A percentile compares a stretch with the other conserved stretches of the same genome.
phyloP scores from a whole-genome alignment of 1,140 invertebrate genomes.

The Saccostrea glomerata region DNA sequence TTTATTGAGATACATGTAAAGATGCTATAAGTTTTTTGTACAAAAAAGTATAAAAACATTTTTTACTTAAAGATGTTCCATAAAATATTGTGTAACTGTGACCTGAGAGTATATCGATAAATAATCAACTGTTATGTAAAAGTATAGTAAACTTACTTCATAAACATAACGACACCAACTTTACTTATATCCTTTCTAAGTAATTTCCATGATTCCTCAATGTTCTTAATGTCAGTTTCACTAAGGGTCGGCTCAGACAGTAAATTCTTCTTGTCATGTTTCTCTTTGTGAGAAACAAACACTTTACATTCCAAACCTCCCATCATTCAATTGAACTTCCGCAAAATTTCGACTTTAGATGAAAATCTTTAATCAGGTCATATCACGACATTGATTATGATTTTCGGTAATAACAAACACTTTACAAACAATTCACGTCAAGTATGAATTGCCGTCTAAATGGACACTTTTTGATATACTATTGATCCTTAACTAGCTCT shows the following conservation, averaged over 20 bases:
- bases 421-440: not conserved
- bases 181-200: constrained; percentile 24
- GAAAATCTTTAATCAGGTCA: not conserved
- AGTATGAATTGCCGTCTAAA: not conserved
- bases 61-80: too few species aligned
- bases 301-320: constrained; percentile 20
- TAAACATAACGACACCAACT: constrained; percentile 33
- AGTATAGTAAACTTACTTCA: constrained; percentile 31
- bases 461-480: constrained; percentile 12
- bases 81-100: too few species aligned
- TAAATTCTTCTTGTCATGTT: not conserved
- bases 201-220: constrained; percentile 12
- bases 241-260: not conserved
- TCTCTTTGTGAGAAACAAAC: constrained; percentile 23
- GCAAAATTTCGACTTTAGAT: not conserved
- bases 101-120: too few species aligned
- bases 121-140: not conserved
- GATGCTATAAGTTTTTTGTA: too few species aligned
- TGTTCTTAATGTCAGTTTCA: not conserved
- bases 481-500: not conserved
- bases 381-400: not conserved
- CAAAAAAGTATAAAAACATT: too few species aligned
- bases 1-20: too few species aligned
- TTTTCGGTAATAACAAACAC: not conserved
- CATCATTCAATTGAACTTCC: not conserved